Base-by-base conservation (phyloP, 2,113 vertebrate species). In the Paracanthobrama guichenoti region DNA sequence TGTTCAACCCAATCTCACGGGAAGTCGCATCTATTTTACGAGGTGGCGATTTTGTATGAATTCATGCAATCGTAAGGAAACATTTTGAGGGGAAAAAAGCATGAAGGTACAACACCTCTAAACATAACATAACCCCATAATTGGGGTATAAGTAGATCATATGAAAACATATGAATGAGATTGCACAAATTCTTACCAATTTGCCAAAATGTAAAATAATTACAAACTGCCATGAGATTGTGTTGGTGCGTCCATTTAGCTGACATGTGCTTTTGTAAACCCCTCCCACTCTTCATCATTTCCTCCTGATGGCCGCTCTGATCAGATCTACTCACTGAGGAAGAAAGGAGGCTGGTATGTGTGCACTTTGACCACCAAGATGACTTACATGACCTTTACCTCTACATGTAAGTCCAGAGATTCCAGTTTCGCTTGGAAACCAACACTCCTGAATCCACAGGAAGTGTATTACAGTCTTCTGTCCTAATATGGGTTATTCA, bases 401-500 rank as follows among this genome's bases (percentile, higher is more conserved):
- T 22, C 5, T 48, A 84, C 60, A 55, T 39, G 9, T 13, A 39
- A 55, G 42, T 79, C 62, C 79, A 22, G 67, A 16, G 35, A 42
- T 10, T 69, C 31, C 0, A 39, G 18, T 35, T 69, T 69, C 10
- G 10, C 35, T 42, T 22, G 18, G 60, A 62, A 60, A 48, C 18
- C 9, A 57, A 57, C 64, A 46, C 46, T 82, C 50, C 66, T 57
- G 14, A 59, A n/a, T 44, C 13, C 50, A 42, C 31, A 20, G 64
- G 46, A 62, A 39, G 3, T 64, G 77, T 67, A 87, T 89, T 81
- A 87, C 42, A 73, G 50, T 86, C 85, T 76, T 73, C 71, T 84
- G 50, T 79, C 31, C 53, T 28, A 35, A 85, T 62, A 81, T 10
- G 91, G 88, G 92, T 90, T 91, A 92, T 89, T 87, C 88, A 89